A percentile compares a stretch with the other conserved stretches of the same genome.
Conservation (phyloP, 2,888 invertebrate species). For the Agriopis aurantiaria region DNA sequence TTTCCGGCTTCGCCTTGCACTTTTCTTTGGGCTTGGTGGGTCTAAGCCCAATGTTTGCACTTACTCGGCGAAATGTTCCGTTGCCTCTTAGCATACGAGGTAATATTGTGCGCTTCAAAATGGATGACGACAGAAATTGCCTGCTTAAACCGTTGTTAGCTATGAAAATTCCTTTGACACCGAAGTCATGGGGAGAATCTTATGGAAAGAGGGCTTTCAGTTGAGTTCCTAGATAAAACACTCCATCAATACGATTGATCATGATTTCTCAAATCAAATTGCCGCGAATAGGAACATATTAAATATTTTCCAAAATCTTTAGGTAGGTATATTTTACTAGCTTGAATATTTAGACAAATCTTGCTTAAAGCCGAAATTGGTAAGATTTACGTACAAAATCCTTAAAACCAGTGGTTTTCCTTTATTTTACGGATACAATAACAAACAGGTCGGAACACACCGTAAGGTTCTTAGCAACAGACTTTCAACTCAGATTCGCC, state of each 20-base stretch:
- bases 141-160: conserved; percentile 23
- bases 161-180: conserved; percentile 18
- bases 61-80: conserved; percentile 27
- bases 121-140: conserved; percentile 17
- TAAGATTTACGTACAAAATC: no score
- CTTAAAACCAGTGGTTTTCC: no score
- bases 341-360: no score
- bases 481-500: no score
- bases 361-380: no score
- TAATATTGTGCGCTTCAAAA: conserved; percentile 17
- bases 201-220: background rate
- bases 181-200: conserved; percentile 11
- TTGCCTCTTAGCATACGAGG: conserved; percentile 17
- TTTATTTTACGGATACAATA: no score
- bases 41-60: conserved; percentile 13
- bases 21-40: conserved; percentile 3
- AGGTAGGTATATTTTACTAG: no score
- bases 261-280: background rate
- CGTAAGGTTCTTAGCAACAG: no score
- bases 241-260: background rate
- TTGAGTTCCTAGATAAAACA: background rate
- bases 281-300: background rate
- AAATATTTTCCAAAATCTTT: background rate
- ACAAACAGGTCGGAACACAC: no score
- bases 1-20: no score